Evolutionary conservation across 2,797 vertebrate species (phyloP).

Genomic region (Rhabdomys pumilio): DNA sequence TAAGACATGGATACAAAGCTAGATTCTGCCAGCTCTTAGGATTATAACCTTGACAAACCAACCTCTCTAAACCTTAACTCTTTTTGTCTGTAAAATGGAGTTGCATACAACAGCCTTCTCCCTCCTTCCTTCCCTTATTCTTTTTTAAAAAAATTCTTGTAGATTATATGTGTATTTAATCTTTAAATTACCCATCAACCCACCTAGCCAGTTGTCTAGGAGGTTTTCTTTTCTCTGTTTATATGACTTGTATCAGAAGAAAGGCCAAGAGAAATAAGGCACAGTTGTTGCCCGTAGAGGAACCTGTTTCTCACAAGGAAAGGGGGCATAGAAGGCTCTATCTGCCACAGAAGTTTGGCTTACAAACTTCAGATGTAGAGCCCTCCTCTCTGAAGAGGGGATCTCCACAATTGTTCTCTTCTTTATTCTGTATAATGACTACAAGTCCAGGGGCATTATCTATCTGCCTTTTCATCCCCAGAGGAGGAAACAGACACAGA

Average conservation of each 20-base stretch:
- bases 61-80: not conserved
- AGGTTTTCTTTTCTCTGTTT: not conserved
- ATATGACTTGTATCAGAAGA: not conserved
- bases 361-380: accelerated
- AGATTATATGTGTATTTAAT: not conserved
- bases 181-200: not conserved
- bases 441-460: not conserved
- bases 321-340: not conserved
- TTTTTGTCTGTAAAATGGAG: constrained; percentile 57
- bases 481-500: not conserved
- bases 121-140: accelerated
- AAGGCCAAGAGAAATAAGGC: not conserved
- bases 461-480: not conserved
- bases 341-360: too few relatives aligned
- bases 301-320: not conserved
- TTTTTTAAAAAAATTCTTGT: not conserved
- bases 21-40: not conserved
- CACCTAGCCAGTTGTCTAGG: too few relatives aligned
- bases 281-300: accelerated
- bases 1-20: not conserved
- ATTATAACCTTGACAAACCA: not conserved
- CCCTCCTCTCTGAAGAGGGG: too few relatives aligned
- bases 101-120: not conserved
- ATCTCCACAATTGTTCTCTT: not conserved
- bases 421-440: accelerated